Conservation (phyloP, 2,113 vertebrate species). For the Myotis yumanensis region DNA sequence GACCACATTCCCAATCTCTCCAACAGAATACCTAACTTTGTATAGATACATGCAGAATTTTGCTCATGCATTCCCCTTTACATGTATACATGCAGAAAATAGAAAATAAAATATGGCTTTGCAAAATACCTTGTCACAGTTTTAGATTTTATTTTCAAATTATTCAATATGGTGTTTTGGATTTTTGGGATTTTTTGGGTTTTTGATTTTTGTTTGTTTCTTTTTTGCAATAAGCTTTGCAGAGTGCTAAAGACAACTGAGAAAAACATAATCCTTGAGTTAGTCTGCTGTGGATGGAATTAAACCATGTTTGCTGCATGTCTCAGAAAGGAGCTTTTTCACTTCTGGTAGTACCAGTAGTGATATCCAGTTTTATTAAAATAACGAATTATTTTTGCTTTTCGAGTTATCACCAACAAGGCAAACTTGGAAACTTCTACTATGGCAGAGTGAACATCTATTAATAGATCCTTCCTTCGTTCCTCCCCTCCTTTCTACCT, state of each 20-base stretch:
- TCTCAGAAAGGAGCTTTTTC: neutral
- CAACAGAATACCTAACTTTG: constrained; percentile 1
- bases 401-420: neutral
- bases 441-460: neutral
- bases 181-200: neutral
- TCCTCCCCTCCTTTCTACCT: neutral
- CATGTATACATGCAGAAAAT: neutral
- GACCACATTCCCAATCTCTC: neutral
- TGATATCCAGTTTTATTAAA: neutral
- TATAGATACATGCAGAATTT: neutral
- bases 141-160: constrained; percentile 21
- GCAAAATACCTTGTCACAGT: neutral
- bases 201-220: no score
- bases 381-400: neutral
- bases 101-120: neutral
- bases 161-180: neutral
- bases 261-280: constrained; percentile 46
- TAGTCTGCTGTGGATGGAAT: neutral
- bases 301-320: neutral
- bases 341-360: neutral
- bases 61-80: neutral
- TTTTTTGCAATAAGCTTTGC: neutral
- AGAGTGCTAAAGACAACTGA: constrained; percentile 26
- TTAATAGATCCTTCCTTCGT: neutral
- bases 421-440: neutral